phyloP scores from a whole-genome alignment of 2,113 vertebrate species.

The Tinamus guttatus region DNA sequence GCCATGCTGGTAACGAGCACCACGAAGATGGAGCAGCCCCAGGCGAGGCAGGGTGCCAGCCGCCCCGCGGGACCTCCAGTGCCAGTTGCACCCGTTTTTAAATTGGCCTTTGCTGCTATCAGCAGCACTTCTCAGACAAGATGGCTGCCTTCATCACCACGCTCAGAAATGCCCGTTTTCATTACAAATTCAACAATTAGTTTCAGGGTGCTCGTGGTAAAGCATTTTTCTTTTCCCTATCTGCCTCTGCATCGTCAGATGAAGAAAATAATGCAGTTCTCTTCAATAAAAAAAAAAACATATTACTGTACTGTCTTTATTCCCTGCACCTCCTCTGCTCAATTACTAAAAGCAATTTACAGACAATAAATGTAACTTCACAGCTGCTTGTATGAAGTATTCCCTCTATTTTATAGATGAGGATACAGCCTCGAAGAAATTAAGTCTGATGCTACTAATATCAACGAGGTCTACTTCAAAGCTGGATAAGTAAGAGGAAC shows the following conservation, averaged over 20 bases:
- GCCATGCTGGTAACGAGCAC: not conserved
- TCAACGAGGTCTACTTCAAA: slow-evolving; percentile 49
- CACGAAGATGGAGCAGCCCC: not conserved
- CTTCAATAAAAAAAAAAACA: not conserved
- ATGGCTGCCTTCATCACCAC: slow-evolving; percentile 49
- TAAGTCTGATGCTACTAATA: slow-evolving; percentile 10
- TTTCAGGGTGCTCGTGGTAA: slow-evolving; percentile 28
- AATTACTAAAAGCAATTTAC: slow-evolving; percentile 72
- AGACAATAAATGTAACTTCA: slow-evolving; percentile 72
- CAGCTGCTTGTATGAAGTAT: slow-evolving; percentile 69
- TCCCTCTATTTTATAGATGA: slow-evolving; percentile 71
- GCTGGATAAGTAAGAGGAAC: slow-evolving; percentile 40
- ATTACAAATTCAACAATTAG: slow-evolving; percentile 41
- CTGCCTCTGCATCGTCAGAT: slow-evolving; percentile 4
- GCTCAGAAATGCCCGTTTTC: slow-evolving; percentile 41
- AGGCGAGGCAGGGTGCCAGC: not conserved
- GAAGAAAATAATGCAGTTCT: slow-evolving; percentile 50
- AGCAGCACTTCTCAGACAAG: not conserved
- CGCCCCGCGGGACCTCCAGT: not conserved
- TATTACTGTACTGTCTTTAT: slow-evolving; percentile 59
- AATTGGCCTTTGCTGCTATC: not conserved
- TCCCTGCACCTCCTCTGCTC: slow-evolving; percentile 65
- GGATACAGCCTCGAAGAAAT: slow-evolving; percentile 64
- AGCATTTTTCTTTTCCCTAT: slow-evolving; percentile 38
- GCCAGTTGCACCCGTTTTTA: not conserved